A percentile compares a stretch with the other conserved stretches of the same genome.
Evolutionary conservation across 2,797 vertebrate species (phyloP).

Genomic region (Moxostoma hubbsi): DNA sequence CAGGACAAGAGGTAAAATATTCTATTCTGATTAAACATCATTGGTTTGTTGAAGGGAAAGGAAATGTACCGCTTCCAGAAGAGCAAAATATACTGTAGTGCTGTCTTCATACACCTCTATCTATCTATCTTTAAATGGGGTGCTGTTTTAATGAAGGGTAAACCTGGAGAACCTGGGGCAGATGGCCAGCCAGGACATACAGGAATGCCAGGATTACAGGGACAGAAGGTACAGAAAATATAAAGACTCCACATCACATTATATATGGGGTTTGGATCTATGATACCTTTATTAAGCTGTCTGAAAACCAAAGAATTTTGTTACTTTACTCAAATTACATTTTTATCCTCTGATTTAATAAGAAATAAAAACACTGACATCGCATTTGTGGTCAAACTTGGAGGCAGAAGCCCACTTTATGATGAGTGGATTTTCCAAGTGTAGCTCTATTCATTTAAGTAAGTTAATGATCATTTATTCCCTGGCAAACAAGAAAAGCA

Average conservation of each 20-base stretch:
- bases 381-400: constrained; percentile 46
- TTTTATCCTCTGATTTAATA: constrained; percentile 1
- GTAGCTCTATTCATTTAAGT: constrained; percentile 45
- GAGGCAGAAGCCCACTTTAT: constrained; percentile 38
- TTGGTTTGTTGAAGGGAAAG: background rate
- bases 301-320: constrained; percentile 13
- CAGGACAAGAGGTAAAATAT: constrained; percentile 83
- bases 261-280: background rate
- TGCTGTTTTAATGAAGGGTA: constrained; percentile 77
- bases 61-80: too few species aligned
- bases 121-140: background rate
- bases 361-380: constrained; percentile 32
- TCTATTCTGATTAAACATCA: background rate
- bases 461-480: constrained; percentile 44
- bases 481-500: constrained; percentile 44
- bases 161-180: constrained; percentile 78
- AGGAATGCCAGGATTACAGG: constrained; percentile 86
- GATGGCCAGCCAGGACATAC: constrained; percentile 87
- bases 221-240: constrained; percentile 81
- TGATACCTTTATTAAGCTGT: background rate
- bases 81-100: background rate
- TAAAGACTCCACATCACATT: background rate
- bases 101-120: background rate
- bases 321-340: constrained; percentile 28
- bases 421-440: constrained; percentile 45